A percentile compares a stretch with the other conserved stretches of the same genome.
Evolutionary conservation across 2,888 invertebrate genomes (phyloP).

Genomic region (Sipha maydis): DNA sequence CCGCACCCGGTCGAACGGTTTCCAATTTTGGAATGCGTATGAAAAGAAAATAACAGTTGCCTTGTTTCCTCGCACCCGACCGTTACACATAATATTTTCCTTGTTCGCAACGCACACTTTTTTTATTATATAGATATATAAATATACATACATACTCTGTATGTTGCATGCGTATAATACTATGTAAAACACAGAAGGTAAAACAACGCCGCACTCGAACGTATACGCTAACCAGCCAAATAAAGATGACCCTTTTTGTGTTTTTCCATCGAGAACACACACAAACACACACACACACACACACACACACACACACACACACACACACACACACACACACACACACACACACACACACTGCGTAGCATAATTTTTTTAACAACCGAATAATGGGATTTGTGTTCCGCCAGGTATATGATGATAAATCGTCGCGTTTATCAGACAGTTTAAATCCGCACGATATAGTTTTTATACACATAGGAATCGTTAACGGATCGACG

Average conservation of each 20-base stretch:
- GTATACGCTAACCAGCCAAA: constrained; percentile 2
- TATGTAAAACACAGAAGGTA: background rate
- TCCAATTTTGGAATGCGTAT: constrained; percentile 59
- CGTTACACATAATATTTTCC: background rate
- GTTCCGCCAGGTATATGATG: constrained; percentile 46
- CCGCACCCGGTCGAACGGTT: constrained; percentile 32
- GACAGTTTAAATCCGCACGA: constrained; percentile 54
- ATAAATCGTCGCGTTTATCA: constrained; percentile 44
- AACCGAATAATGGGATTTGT: constrained; percentile 44
- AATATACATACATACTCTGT: background rate
- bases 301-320: background rate
- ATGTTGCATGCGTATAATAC: background rate
- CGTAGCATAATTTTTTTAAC: constrained; percentile 32
- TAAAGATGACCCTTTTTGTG: constrained; percentile 26
- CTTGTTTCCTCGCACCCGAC: background rate
- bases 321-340: background rate
- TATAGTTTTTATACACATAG: background rate
- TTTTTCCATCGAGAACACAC: background rate
- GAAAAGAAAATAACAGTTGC: constrained; percentile 36
- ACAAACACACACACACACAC: background rate
- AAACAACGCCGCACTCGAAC: background rate
- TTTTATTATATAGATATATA: background rate
- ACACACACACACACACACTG: background rate
- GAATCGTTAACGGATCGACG: constrained; percentile 39
- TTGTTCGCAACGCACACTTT: background rate